phyloP scores from a whole-genome alignment of 2,797 vertebrate genomes.

The Prionace glauca region DNA sequence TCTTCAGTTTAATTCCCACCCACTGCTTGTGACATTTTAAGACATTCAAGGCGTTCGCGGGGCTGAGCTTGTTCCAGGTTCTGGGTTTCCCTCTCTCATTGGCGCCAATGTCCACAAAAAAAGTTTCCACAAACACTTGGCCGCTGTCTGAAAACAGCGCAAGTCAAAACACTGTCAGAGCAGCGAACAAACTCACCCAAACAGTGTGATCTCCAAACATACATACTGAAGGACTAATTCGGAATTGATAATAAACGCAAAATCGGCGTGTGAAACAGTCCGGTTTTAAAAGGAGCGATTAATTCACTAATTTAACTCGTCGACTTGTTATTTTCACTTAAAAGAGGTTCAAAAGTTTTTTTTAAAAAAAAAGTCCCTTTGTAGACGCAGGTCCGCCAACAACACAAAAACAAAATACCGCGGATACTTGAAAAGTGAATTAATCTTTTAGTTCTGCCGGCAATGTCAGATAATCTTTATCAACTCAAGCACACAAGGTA shows the following conservation, averaged over 20 bases:
- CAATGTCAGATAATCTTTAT: not conserved
- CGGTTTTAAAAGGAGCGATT: not conserved
- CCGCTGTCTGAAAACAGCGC: not conserved
- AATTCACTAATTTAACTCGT: not conserved
- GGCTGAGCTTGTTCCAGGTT: too few species aligned
- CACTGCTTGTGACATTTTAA: not conserved
- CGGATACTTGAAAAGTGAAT: not conserved
- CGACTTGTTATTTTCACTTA: not conserved
- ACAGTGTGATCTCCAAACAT: not conserved
- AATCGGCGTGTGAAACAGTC: not conserved
- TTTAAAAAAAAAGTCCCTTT: not conserved
- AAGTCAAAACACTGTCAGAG: not conserved
- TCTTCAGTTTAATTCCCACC: not conserved
- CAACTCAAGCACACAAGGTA: not conserved
- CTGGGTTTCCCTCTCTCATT: not conserved
- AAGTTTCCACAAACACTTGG: not conserved
- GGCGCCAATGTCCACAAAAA: not conserved
- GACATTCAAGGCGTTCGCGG: not conserved
- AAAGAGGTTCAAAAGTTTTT: not conserved
- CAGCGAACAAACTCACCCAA: not conserved
- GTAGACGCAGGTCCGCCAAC: not conserved
- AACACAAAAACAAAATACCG: not conserved
- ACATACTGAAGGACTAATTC: not conserved
- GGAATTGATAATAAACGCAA: not conserved
- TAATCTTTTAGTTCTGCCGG: not conserved